Evolutionary conservation across 2,888 invertebrate genomes (phyloP).

Genomic region (Sphecodes monilicornis): DNA sequence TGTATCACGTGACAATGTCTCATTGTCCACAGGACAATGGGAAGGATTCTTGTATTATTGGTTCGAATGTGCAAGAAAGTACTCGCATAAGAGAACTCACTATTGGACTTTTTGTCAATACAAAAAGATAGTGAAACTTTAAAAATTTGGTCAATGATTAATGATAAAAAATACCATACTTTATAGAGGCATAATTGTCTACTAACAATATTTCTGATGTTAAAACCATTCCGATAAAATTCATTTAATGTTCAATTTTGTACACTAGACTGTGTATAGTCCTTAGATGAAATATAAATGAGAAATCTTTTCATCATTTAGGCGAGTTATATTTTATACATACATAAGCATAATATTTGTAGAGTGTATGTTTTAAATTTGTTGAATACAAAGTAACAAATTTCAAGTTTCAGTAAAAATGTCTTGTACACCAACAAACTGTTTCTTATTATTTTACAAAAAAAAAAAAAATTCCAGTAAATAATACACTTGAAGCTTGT

Average conservation of each 20-base stretch:
- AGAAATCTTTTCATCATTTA: not conserved
- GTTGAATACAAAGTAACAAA: not conserved
- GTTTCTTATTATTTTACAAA: too few relatives aligned
- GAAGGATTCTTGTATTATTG: too few relatives aligned
- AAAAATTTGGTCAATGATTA: not conserved
- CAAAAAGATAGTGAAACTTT: not conserved
- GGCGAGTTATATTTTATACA: not conserved
- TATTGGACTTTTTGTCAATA: not conserved
- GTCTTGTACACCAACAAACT: not conserved
- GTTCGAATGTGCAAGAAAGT: not conserved
- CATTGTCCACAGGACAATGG: too few relatives aligned
- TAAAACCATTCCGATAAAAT: constrained; percentile 17
- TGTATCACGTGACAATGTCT: not conserved
- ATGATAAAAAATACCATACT: not conserved
- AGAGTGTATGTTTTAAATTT: not conserved
- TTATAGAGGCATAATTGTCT: not conserved
- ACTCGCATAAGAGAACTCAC: not conserved
- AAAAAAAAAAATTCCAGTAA: too few relatives aligned
- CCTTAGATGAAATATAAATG: not conserved
- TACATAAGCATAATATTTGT: not conserved
- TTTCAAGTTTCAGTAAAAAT: not conserved
- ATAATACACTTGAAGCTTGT: constrained; percentile 24
- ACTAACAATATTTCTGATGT: not conserved
- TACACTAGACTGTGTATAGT: not conserved
- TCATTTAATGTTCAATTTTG: constrained; percentile 13